These are phyloP conservation scores for Zele albiditarsus DNA, from an alignment of 2,888 invertebrate species.

Conservation along the genomic window DNA sequence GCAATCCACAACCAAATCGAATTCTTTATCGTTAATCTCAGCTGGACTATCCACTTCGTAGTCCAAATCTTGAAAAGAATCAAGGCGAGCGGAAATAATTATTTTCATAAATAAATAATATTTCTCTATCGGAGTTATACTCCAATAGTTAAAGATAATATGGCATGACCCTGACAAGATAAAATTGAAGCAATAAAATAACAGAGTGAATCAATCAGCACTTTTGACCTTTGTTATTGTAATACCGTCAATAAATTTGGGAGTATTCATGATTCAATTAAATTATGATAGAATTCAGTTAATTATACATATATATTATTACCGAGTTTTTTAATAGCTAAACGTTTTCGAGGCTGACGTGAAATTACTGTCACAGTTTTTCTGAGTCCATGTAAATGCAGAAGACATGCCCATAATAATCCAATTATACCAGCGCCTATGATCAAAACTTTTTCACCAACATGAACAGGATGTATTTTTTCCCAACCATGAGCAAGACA, in stretches of 20 bases:
- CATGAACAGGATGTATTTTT: constrained; percentile 76
- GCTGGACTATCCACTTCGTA: constrained; percentile 76
- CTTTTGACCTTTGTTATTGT: neutral
- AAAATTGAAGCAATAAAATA: neutral
- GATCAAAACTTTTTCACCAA: constrained; percentile 79
- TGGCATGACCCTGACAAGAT: neutral
- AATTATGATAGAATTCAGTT: neutral
- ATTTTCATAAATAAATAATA: too few relatives aligned
- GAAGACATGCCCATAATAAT: constrained; percentile 77
- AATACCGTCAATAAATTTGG: neutral
- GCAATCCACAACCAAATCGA: constrained; percentile 82
- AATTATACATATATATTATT: constrained; percentile 66
- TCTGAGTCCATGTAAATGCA: constrained; percentile 81
- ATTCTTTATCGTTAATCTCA: constrained; percentile 75
- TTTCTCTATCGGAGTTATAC: neutral
- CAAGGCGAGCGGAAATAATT: too few relatives aligned
- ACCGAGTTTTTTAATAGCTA: constrained; percentile 63
- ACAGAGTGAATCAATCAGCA: neutral
- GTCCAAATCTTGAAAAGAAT: constrained; percentile 73
- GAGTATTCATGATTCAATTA: neutral
- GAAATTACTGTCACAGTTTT: constrained; percentile 81
- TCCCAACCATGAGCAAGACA: constrained; percentile 83
- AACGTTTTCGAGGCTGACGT: constrained; percentile 74
- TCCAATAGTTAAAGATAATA: neutral
- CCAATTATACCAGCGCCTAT: constrained; percentile 85